phyloP scores from a whole-genome alignment of 1,140 invertebrate genomes.

The Drosophila leontia region DNA sequence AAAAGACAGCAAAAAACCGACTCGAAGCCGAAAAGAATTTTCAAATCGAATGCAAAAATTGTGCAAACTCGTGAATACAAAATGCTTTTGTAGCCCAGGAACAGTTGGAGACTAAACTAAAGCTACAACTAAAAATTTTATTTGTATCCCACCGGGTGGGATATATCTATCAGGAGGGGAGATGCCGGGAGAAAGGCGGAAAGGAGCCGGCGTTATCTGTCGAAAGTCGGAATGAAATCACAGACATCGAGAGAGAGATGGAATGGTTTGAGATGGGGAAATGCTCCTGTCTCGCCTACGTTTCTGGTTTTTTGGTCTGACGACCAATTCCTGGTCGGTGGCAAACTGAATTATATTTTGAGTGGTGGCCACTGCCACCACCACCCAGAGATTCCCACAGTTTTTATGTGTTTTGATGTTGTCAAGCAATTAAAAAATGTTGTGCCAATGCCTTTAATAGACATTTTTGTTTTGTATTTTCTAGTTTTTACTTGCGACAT shows the following conservation, averaged over 20 bases:
- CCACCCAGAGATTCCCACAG: slow-evolving; percentile 2
- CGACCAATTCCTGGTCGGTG: slow-evolving; percentile 70
- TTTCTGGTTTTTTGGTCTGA: slow-evolving; percentile 41
- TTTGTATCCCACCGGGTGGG: slow-evolving; percentile 16
- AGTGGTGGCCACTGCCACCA: slow-evolving; percentile 41
- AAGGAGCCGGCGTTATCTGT: slow-evolving; percentile 28
- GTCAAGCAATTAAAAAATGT: slow-evolving; percentile 78
- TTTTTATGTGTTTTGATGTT: slow-evolving; percentile 67
- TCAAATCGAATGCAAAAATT: slow-evolving; percentile 82
- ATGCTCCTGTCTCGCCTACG: slow-evolving; percentile 10
- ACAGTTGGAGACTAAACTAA: slow-evolving; percentile 31
- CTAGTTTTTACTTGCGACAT: slow-evolving; percentile 63
- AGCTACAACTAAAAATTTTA: slow-evolving; percentile 42
- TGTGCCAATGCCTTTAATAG: slow-evolving; percentile 72
- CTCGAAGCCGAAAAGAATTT: slow-evolving; percentile 65
- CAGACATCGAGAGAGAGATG: slow-evolving; percentile 46
- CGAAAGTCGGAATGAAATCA: slow-evolving; percentile 69
- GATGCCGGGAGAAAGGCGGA: neutral
- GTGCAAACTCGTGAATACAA: slow-evolving; percentile 81
- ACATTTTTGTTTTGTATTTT: slow-evolving; percentile 55
- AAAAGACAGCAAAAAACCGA: slow-evolving; percentile 5
- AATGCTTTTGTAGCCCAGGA: slow-evolving; percentile 53
- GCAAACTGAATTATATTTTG: slow-evolving; percentile 76
- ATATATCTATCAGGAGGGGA: neutral
- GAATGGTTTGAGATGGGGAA: slow-evolving; percentile 22